Conservation (phyloP, 2,113 vertebrate species). For the Dinomys branickii region DNA sequence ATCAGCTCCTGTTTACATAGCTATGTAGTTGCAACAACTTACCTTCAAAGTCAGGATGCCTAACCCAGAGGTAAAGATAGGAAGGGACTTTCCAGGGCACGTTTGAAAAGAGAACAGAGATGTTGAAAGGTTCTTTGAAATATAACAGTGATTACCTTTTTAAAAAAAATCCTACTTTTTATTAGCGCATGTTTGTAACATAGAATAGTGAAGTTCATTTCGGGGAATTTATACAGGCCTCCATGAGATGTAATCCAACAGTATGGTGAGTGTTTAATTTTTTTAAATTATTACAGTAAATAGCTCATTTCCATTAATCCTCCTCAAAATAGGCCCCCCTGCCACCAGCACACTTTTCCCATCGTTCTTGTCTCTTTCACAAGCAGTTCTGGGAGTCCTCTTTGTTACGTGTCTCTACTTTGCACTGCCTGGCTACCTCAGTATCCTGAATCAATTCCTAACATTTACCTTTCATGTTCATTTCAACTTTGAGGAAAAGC, state of each 20-base stretch:
- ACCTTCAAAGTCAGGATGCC: background rate
- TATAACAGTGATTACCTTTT: background rate
- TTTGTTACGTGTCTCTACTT: background rate
- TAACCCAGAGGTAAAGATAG: background rate
- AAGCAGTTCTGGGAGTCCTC: background rate
- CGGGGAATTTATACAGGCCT: no score
- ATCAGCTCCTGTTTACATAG: background rate
- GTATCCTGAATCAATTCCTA: background rate
- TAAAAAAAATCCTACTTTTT: background rate
- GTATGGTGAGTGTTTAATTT: background rate
- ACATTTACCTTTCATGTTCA: background rate
- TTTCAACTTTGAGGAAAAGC: background rate
- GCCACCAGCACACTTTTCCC: background rate
- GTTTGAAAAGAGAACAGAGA: background rate
- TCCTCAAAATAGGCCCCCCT: background rate
- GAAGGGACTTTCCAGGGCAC: background rate
- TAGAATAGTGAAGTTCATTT: background rate
- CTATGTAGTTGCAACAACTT: background rate
- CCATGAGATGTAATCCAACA: background rate
- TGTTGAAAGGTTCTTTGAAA: background rate
- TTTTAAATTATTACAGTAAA: background rate
- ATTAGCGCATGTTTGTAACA: background rate
- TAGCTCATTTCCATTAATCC: background rate
- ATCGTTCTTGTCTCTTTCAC: background rate
- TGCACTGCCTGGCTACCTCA: background rate